Conservation (phyloP, 2,888 invertebrate species). For the Dysmachus trigonus region DNA sequence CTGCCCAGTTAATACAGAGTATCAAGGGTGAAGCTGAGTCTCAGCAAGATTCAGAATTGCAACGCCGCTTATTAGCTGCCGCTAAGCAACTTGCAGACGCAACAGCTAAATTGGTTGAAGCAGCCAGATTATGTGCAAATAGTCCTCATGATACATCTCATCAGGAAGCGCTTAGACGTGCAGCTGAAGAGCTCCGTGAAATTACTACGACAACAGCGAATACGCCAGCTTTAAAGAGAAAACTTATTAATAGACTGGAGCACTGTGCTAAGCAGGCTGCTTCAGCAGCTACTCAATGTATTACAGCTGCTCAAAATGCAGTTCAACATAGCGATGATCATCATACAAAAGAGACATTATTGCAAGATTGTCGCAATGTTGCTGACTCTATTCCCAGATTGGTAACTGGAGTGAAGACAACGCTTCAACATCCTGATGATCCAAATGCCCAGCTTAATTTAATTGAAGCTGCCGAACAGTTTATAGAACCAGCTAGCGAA, state of each 20-base stretch:
- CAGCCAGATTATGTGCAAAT: constrained; percentile 90
- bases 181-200: constrained; percentile 92
- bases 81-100: constrained; percentile 96
- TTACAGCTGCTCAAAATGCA: constrained; percentile 87
- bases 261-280: constrained; percentile 86
- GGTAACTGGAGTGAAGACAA: constrained; percentile 80
- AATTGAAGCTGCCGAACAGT: constrained; percentile 84
- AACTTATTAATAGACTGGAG: constrained; percentile 73
- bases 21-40: constrained; percentile 95
- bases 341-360: constrained; percentile 73
- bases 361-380: constrained; percentile 77
- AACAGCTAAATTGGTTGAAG: constrained; percentile 96
- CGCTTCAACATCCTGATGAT: constrained; percentile 74
- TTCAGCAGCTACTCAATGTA: constrained; percentile 88
- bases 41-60: constrained; percentile 87
- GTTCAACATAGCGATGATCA: constrained; percentile 71
- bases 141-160: constrained; percentile 83
- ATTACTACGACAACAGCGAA: constrained; percentile 88
- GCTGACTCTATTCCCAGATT: constrained; percentile 83
- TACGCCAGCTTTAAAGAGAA: constrained; percentile 77
- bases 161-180: constrained; percentile 84
- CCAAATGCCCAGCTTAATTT: constrained; percentile 81
- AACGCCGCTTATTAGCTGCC: constrained; percentile 88
- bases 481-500: constrained; percentile 78
- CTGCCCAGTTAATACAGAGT: constrained; percentile 90